Conservation (phyloP, 2,797 vertebrate genomes). For the Loriculus beryllinus region DNA sequence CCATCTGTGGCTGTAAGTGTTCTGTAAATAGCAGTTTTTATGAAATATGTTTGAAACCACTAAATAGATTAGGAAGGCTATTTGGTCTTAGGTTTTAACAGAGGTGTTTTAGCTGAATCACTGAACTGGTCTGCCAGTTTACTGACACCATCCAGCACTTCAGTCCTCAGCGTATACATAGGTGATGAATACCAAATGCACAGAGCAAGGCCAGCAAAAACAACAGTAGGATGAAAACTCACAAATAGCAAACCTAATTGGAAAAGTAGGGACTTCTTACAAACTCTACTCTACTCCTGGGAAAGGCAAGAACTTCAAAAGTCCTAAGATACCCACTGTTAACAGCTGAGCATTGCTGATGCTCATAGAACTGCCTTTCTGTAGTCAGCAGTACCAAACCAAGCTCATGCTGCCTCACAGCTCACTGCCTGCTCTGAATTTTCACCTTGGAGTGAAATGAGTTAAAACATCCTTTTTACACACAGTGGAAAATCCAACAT, state of each 20-base stretch:
- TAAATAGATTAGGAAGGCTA: not conserved
- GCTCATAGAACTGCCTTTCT: not conserved
- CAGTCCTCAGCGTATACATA: not conserved
- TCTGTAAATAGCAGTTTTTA: not conserved
- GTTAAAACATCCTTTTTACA: not conserved
- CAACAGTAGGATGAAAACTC: not conserved
- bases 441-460: not conserved
- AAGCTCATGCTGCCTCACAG: not conserved
- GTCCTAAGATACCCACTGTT: not conserved
- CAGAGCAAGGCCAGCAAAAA: not conserved
- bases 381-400: not conserved
- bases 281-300: not conserved
- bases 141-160: not conserved
- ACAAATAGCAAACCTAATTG: not conserved
- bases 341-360: not conserved
- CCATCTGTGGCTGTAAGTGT: not conserved
- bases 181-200: not conserved
- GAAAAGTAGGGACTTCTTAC: not conserved
- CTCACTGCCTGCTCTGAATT: not conserved
- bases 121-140: not conserved
- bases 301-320: not conserved
- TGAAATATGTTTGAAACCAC: not conserved
- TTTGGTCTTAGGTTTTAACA: not conserved
- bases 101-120: constrained; percentile 10
- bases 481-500: not conserved